phyloP scores from a whole-genome alignment of 1,140 invertebrate genomes.

The Papilio polyxenes region DNA sequence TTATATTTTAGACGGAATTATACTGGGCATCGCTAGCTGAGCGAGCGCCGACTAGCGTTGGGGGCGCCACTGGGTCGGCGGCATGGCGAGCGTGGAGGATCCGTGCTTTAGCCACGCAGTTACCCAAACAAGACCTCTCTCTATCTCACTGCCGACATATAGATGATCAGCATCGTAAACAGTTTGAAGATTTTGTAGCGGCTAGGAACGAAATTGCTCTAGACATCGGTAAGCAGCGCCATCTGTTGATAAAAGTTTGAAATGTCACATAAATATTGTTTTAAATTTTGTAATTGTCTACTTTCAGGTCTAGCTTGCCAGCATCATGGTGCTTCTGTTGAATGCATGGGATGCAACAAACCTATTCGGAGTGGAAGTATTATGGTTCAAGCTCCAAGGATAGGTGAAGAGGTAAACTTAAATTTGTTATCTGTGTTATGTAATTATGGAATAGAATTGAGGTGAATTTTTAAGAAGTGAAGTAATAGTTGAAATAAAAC shows the following conservation, averaged over 20 bases:
- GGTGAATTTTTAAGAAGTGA: background rate
- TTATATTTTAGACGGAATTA: slow-evolving; percentile 80
- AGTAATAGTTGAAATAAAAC: background rate
- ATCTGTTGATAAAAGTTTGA: slow-evolving; percentile 49
- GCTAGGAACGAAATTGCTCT: slow-evolving; percentile 96
- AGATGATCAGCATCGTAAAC: slow-evolving; percentile 86
- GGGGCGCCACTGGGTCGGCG: slow-evolving; percentile 87
- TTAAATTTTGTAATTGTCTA: slow-evolving; percentile 15
- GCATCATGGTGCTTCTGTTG: slow-evolving; percentile 62
- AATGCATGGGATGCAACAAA: slow-evolving; percentile 80
- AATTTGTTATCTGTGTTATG: slow-evolving; percentile 35
- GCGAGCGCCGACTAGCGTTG: slow-evolving; percentile 80
- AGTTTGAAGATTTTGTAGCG: slow-evolving; percentile 94
- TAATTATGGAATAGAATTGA: too few relatives aligned
- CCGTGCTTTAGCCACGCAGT: slow-evolving; percentile 87
- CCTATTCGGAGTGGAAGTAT: slow-evolving; percentile 79
- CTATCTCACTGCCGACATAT: slow-evolving; percentile 94
- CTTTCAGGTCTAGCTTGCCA: slow-evolving; percentile 70
- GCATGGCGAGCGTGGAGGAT: slow-evolving; percentile 73
- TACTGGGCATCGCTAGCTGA: slow-evolving; percentile 75
- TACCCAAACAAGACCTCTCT: slow-evolving; percentile 97
- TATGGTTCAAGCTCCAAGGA: slow-evolving; percentile 79
- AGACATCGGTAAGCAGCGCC: slow-evolving; percentile 89
- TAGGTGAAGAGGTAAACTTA: slow-evolving; percentile 77
- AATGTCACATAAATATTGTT: background rate